Evolutionary conservation across 2,113 vertebrate species (phyloP).

Genomic region (Myiozetetes cayanensis): DNA sequence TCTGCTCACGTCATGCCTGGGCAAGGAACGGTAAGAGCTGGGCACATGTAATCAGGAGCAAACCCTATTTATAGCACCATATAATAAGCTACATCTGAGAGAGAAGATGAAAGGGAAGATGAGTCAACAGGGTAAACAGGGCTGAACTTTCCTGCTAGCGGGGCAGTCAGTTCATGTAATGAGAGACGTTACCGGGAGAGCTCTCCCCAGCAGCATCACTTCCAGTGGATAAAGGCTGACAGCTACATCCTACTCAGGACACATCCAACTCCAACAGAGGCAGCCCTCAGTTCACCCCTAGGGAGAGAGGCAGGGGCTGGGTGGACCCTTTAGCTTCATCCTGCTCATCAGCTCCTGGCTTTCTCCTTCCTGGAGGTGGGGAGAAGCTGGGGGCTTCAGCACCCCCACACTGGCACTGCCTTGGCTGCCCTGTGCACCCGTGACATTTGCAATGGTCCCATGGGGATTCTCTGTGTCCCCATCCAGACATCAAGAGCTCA

Average conservation of each 20-base stretch:
- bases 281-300: rapidly evolving
- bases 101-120: conserved; percentile 25
- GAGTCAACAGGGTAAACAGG: background rate
- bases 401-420: background rate
- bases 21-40: background rate
- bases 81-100: conserved; percentile 11
- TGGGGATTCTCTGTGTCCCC: background rate
- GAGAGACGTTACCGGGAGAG: background rate
- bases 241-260: background rate
- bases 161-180: background rate
- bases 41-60: background rate
- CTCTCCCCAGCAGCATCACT: background rate
- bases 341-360: background rate
- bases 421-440: rapidly evolving
- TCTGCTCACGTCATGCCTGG: background rate
- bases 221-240: background rate
- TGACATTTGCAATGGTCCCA: background rate
- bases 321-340: background rate
- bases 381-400: background rate
- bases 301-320: background rate
- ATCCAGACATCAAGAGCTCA: background rate
- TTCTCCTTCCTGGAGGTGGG: background rate
- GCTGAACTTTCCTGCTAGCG: background rate
- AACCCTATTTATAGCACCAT: conserved; percentile 16
- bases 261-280: background rate